A percentile compares a stretch with the other conserved stretches of the same genome.
These are phyloP conservation scores for Parazoanthus atlanticus DNA, from an alignment of 92 coral and sea anemone species.

Conservation along the genomic window DNA sequence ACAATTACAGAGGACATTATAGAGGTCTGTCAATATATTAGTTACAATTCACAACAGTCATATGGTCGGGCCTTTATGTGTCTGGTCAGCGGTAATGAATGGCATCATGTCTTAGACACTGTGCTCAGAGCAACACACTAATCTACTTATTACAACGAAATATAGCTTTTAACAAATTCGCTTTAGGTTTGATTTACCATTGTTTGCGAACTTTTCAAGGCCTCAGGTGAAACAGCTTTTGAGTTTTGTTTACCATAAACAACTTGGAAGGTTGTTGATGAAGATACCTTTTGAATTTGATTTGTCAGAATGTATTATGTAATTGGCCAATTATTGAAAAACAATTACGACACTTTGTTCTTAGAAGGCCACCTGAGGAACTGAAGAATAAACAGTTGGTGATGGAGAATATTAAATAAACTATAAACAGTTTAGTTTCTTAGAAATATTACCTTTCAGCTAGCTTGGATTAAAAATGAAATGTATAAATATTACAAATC, in stretches of 20 bases:
- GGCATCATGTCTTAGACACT: background rate
- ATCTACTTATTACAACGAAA: background rate
- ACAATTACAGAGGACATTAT: constrained; percentile 29
- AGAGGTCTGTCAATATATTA: constrained; percentile 12
- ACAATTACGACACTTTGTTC: background rate
- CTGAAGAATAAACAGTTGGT: background rate
- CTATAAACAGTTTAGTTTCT: constrained; percentile 19
- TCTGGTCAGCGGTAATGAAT: background rate
- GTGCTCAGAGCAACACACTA: background rate
- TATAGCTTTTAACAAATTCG: constrained; percentile 28
- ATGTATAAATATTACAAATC: constrained; percentile 5
- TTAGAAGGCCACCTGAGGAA: constrained; percentile 10
- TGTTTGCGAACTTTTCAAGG: background rate
- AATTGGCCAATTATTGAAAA: background rate
- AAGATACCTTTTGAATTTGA: background rate
- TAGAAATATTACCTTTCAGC: background rate
- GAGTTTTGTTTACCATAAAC: constrained; percentile 1
- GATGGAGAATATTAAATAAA: constrained; percentile 18
- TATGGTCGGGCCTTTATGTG: constrained; percentile 2
- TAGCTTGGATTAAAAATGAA: constrained; percentile 24
- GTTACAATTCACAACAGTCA: constrained; percentile 7
- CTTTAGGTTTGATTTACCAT: constrained; percentile 12
- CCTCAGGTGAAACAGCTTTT: constrained; percentile 6
- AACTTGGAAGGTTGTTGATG: background rate
- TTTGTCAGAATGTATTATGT: background rate